Percentiles rank a stretch among this genome's conserved stretches.
phyloP scores from a whole-genome alignment of 2,888 invertebrate genomes.

The Chymomyza amoena region DNA sequence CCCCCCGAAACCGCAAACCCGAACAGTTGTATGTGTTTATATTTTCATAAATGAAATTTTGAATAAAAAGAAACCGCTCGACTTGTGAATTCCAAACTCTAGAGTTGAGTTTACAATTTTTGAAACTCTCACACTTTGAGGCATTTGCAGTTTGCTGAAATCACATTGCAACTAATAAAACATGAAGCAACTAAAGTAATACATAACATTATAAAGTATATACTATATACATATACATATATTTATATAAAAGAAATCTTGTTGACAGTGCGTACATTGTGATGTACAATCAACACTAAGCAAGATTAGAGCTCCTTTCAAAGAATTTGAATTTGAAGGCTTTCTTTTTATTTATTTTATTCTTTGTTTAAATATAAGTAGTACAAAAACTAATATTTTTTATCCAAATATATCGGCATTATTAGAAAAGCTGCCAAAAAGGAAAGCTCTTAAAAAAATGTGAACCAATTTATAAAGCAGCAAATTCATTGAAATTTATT shows the following conservation, averaged over 20 bases:
- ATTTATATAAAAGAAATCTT: slow-evolving; percentile 2
- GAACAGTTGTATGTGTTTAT: not conserved
- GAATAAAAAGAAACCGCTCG: not conserved
- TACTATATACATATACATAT: too few species aligned
- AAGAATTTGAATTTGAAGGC: not conserved
- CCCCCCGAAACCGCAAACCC: not conserved
- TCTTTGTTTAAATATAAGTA: slow-evolving; percentile 6
- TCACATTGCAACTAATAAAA: not conserved
- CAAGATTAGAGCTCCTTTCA: not conserved
- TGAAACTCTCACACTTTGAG: not conserved
- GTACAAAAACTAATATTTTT: not conserved
- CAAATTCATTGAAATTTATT: not conserved
- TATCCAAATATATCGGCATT: not conserved
- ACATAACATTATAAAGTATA: not conserved
- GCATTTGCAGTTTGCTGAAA: not conserved
- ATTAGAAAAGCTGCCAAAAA: not conserved
- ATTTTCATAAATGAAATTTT: not conserved
- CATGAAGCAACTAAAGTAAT: not conserved
- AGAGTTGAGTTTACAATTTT: not conserved
- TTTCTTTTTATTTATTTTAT: slow-evolving; percentile 40
- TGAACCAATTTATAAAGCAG: not conserved
- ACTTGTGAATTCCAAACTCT: not conserved
- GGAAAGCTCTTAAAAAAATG: not conserved
- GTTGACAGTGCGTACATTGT: slow-evolving; percentile 15
- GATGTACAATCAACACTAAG: not conserved